phyloP scores from a whole-genome alignment of 2,888 invertebrate genomes.

The Allacma fusca region DNA sequence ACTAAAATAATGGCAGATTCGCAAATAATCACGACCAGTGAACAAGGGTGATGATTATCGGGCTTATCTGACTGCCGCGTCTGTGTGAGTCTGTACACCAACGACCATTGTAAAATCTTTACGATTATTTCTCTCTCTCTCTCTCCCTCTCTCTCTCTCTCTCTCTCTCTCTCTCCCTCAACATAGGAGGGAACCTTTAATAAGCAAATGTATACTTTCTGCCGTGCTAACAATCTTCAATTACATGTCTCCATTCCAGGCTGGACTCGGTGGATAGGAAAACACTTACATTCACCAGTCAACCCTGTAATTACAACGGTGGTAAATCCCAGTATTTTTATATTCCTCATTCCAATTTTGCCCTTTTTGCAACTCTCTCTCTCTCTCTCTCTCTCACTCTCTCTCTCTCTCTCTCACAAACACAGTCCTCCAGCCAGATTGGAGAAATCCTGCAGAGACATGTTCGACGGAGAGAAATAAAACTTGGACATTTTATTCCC shows the following conservation, averaged over 20 bases:
- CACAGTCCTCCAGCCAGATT: too few relatives aligned
- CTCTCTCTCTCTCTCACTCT: too few relatives aligned
- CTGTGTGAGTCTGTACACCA: neutral
- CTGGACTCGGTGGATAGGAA: neutral
- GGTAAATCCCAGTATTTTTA: neutral
- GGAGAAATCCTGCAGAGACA: neutral
- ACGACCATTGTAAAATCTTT: slow-evolving; percentile 16
- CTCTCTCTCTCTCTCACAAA: too few relatives aligned
- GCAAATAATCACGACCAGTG: slow-evolving; percentile 43
- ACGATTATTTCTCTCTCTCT: slow-evolving; percentile 3
- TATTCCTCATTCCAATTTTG: too few relatives aligned
- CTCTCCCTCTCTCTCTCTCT: too few relatives aligned
- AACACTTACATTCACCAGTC: neutral
- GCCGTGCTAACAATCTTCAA: slow-evolving; percentile 16
- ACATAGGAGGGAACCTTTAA: slow-evolving; percentile 6
- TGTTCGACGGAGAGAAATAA: neutral
- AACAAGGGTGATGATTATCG: slow-evolving; percentile 45
- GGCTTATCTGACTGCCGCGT: slow-evolving; percentile 32
- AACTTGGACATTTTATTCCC: slow-evolving; percentile 23
- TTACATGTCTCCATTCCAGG: neutral
- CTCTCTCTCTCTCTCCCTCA: too few relatives aligned
- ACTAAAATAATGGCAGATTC: slow-evolving; percentile 45
- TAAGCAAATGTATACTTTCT: slow-evolving; percentile 8
- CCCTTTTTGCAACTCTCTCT: too few relatives aligned
- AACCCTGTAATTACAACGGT: neutral